Base-by-base conservation (phyloP, 2,113 vertebrate genomes). In the Myotis brandtii region DNA sequence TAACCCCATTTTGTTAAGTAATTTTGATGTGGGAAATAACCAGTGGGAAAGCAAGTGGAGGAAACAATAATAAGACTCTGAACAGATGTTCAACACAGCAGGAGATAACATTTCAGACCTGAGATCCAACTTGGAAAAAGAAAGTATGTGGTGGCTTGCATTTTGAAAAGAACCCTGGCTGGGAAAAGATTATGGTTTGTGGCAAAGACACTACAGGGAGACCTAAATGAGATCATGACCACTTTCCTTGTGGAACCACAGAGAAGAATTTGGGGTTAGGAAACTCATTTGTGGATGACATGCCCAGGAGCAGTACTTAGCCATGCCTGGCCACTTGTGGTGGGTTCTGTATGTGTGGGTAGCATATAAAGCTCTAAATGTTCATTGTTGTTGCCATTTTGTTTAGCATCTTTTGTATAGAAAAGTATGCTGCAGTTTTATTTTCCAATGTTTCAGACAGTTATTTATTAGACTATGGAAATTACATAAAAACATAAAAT, bases 61-160 rank as follows among this genome's bases (percentile, higher is more conserved):
- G 83, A 96, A 83, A 95, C 88, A 91, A 95, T 90, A 86, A 85
- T 50, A 80, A 96, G 91, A 72, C 83, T 90, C 89, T 18, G 73
- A 97, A 89, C 96, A 97, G 93, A 96, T 94, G 79, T 95, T 97
- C 91, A 84, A 37, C 92, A 30, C 96, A 95, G 94, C 81, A 75
- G 95, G 97, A 92, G 69, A 72, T 5, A 50, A 9, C 70, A 25
- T 59, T 82, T 30, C 79, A 91, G 83, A 91, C 95, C 85, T 30
- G 25, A 69, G 88, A 86, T 95, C 54, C 20, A 80, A 79, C 88
- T 95, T 70, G 77, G 54, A 59, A 86, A 95, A 91, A 82, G 85
- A 70, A 95, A 96, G 64, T 84, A 62, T 77, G 75, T 10, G 70
- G 91, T 54, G 59, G 94, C 79, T 96, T 96, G 43, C 88, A 88